Evolutionary conservation across 2,888 invertebrate species (phyloP).

Genomic region (Anagyrus pseudococci): DNA sequence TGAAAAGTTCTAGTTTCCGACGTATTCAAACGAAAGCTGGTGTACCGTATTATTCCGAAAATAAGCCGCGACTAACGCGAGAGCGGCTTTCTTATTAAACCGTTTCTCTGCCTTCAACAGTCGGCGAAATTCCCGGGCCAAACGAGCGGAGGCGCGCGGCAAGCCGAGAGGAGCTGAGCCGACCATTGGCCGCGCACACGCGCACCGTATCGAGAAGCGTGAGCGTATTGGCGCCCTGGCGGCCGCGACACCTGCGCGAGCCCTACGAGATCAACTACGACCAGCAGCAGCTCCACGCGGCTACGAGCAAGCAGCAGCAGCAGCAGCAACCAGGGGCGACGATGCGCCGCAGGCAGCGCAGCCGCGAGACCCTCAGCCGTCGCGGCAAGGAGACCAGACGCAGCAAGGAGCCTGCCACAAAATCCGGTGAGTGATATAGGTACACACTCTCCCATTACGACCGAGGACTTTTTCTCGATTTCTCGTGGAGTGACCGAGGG

Average conservation of each 20-base stretch:
- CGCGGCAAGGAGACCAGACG: constrained; percentile 47
- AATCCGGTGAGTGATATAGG: constrained; percentile 8
- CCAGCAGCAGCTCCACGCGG: constrained; percentile 66
- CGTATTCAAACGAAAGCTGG: neutral
- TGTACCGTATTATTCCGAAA: no score
- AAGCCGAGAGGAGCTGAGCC: constrained; percentile 78
- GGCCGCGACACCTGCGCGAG: constrained; percentile 76
- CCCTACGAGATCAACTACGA: constrained; percentile 82
- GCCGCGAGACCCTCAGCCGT: constrained; percentile 56
- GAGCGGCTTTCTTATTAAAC: neutral
- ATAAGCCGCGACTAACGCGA: no score
- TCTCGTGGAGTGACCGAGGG: no score
- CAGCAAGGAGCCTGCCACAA: constrained; percentile 21
- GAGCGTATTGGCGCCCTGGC: constrained; percentile 85
- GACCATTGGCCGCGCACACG: constrained; percentile 69
- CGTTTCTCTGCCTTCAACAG: constrained; percentile 61
- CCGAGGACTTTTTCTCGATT: no score
- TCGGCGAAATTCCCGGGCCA: constrained; percentile 85
- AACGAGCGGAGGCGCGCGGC: constrained; percentile 69
- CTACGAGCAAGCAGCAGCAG: constrained; percentile 43
- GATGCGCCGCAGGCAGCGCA: constrained; percentile 59
- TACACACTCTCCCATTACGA: no score
- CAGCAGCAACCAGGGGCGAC: constrained; percentile 55
- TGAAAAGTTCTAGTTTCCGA: neutral
- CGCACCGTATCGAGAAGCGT: constrained; percentile 79